Conservation (phyloP, 2,797 vertebrate species). For the Hydrolagus colliei region DNA sequence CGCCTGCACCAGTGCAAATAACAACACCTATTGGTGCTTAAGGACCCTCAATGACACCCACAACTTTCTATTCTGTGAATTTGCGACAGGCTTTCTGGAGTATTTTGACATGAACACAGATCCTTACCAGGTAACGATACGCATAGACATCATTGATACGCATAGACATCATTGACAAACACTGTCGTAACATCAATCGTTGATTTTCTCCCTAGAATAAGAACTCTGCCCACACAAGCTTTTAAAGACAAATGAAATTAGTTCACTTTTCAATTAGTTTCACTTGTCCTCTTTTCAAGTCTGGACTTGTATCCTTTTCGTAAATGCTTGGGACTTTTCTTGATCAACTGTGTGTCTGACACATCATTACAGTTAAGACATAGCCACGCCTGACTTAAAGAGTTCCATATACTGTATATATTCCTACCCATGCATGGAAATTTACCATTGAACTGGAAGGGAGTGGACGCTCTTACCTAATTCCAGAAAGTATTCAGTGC, state of each 20-base stretch:
- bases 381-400: no score
- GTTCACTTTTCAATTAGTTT: no score
- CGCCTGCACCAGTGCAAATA: slow-evolving; percentile 94
- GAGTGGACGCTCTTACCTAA: no score
- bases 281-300: background rate
- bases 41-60: slow-evolving; percentile 93
- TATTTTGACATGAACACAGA: slow-evolving; percentile 94
- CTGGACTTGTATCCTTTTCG: background rate
- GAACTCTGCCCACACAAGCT: background rate
- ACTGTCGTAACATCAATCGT: no score
- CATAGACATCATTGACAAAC: background rate
- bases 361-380: no score
- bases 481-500: no score
- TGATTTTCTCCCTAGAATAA: no score
- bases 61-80: slow-evolving; percentile 97
- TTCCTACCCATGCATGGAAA: no score
- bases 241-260: background rate
- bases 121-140: slow-evolving; percentile 77
- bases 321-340: background rate
- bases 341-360: no score
- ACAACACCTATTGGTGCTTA: slow-evolving; percentile 95
- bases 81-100: slow-evolving; percentile 93
- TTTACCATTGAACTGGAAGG: no score
- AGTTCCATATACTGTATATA: no score
- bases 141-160: background rate